These are phyloP conservation scores for Semotilus atromaculatus DNA, from an alignment of 2,797 vertebrate species.

Conservation along the genomic window DNA sequence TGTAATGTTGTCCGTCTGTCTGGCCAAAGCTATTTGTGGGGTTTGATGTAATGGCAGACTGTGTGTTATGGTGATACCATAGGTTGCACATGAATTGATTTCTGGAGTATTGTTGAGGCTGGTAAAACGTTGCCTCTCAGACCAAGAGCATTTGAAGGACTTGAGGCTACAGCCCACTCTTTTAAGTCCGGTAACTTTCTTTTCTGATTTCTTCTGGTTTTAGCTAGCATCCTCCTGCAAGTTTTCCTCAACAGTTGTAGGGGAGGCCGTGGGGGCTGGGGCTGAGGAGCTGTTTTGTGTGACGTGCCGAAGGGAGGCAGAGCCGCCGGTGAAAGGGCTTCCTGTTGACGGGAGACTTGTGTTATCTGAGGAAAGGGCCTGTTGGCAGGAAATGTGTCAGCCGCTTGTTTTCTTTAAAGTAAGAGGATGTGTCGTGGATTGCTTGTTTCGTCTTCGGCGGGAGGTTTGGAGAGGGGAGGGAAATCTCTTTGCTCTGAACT, in stretches of 20 bases:
- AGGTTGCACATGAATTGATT: slow-evolving; percentile 62
- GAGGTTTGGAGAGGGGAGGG: slow-evolving; percentile 41
- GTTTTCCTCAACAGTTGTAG: slow-evolving; percentile 30
- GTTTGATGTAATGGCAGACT: slow-evolving; percentile 54
- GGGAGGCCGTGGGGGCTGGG: slow-evolving; percentile 41
- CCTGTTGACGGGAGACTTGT: slow-evolving; percentile 75
- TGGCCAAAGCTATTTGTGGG: slow-evolving; percentile 55
- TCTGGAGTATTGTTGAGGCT: slow-evolving; percentile 58
- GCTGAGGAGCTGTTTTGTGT: slow-evolving; percentile 35
- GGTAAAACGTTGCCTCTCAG: slow-evolving; percentile 47
- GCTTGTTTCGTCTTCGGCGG: slow-evolving; percentile 61
- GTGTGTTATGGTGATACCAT: slow-evolving; percentile 59
- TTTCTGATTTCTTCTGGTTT: slow-evolving; percentile 11
- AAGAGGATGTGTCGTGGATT: slow-evolving; percentile 76
- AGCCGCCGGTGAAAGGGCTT: slow-evolving; percentile 73
- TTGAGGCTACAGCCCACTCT: slow-evolving; percentile 32
- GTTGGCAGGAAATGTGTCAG: slow-evolving; percentile 79
- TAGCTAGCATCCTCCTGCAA: background rate
- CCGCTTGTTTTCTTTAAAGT: slow-evolving; percentile 78
- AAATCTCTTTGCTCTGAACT: slow-evolving; percentile 35
- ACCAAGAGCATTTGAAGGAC: slow-evolving; percentile 65
- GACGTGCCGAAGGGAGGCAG: slow-evolving; percentile 51
- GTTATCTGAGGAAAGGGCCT: slow-evolving; percentile 77
- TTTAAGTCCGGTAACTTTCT: background rate
- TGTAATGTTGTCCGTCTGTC: slow-evolving; percentile 8